Evolutionary conservation across 1,140 invertebrate species (phyloP).

Genomic region (Pararge aegeria): DNA sequence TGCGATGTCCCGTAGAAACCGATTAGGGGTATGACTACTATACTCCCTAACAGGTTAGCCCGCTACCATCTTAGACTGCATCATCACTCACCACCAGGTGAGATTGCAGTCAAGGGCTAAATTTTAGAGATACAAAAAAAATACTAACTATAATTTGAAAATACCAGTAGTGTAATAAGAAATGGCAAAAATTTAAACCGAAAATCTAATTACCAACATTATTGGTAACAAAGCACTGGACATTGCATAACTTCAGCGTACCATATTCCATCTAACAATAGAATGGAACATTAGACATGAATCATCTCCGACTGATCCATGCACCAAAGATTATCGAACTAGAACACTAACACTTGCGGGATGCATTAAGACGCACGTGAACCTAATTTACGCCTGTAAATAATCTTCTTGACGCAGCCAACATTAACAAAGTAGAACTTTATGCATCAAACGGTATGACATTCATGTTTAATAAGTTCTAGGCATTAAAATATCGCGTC

Average conservation of each 20-base stretch:
- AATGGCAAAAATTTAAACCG: constrained; percentile 9
- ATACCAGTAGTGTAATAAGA: too few relatives aligned
- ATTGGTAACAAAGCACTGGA: constrained; percentile 51
- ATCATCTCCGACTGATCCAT: constrained; percentile 70
- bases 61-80: too few relatives aligned
- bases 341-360: constrained; percentile 70
- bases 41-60: too few relatives aligned
- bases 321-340: constrained; percentile 76
- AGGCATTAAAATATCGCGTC: constrained; percentile 57
- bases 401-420: constrained; percentile 49
- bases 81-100: too few relatives aligned
- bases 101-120: too few relatives aligned
- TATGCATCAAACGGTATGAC: constrained; percentile 69
- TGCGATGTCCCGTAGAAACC: too few relatives aligned
- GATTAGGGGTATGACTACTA: too few relatives aligned
- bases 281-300: constrained; percentile 67
- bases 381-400: constrained; percentile 73
- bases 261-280: constrained; percentile 73
- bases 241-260: constrained; percentile 65
- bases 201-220: constrained; percentile 19
- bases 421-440: constrained; percentile 69
- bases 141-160: too few relatives aligned
- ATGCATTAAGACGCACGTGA: constrained; percentile 77
- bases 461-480: constrained; percentile 64
- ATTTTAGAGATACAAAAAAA: too few relatives aligned